Evolutionary conservation across 2,113 vertebrate genomes (phyloP).

Genomic region (Myotis lucifugus): DNA sequence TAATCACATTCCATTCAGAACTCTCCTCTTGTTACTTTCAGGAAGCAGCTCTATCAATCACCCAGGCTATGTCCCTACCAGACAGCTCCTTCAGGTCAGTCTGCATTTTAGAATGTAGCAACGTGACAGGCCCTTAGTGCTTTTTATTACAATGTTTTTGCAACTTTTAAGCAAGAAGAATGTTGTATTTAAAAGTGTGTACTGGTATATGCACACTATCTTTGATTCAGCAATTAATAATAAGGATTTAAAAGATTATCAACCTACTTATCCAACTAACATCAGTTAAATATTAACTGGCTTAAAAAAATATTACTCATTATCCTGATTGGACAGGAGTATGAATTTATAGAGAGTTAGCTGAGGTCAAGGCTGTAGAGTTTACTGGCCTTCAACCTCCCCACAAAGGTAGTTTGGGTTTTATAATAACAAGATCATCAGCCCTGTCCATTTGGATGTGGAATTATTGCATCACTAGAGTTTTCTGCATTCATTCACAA

Average conservation of each 20-base stretch:
- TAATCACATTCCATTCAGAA: not conserved
- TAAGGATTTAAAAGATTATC: not conserved
- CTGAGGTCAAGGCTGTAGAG: not conserved
- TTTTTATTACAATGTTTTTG: constrained; percentile 29
- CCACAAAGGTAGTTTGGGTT: not conserved
- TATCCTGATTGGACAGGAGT: not conserved
- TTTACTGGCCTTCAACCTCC: not conserved
- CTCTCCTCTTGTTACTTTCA: not conserved
- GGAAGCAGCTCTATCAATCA: not conserved
- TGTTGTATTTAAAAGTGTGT: not conserved
- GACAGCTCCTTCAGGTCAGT: not conserved
- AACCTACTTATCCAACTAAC: not conserved
- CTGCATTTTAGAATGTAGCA: not conserved
- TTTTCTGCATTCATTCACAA: not conserved
- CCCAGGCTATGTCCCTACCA: not conserved
- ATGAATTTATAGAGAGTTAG: not conserved
- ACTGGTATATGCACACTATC: not conserved
- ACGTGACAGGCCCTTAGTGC: not conserved
- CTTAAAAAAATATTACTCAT: not conserved
- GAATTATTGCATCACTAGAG: not conserved
- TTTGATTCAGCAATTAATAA: not conserved
- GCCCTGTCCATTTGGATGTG: not conserved
- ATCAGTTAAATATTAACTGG: not conserved
- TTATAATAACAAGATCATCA: not conserved
- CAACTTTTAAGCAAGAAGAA: not conserved